Percentiles rank a stretch among this genome's conserved stretches.
Conservation (phyloP, 2,888 invertebrate species). For the Nomada hirtipes region DNA sequence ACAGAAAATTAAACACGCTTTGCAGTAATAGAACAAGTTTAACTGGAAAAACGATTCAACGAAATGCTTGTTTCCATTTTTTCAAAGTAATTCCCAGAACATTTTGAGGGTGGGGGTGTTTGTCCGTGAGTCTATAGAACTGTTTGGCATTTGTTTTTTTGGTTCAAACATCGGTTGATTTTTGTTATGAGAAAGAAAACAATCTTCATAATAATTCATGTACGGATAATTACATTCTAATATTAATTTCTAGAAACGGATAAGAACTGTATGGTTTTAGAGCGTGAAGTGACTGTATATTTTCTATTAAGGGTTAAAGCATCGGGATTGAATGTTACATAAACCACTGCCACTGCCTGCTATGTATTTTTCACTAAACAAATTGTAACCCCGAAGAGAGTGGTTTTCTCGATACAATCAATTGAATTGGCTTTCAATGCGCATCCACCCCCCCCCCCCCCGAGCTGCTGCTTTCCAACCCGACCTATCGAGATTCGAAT, state of each 20-base stretch:
- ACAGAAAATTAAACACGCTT: neutral
- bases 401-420: conserved; percentile 3
- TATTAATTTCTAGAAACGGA: too few relatives aligned
- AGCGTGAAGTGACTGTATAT: too few relatives aligned
- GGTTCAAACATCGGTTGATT: neutral
- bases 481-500: neutral
- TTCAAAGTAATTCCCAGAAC: neutral
- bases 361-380: neutral
- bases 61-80: neutral
- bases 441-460: neutral
- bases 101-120: too few relatives aligned
- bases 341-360: too few relatives aligned
- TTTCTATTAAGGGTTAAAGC: too few relatives aligned
- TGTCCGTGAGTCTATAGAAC: neutral
- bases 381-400: neutral
- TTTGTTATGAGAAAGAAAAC: too few relatives aligned
- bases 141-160: neutral
- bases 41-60: neutral
- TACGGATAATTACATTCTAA: too few relatives aligned
- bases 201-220: too few relatives aligned
- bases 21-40: neutral
- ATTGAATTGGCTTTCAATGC: neutral
- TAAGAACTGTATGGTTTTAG: too few relatives aligned
- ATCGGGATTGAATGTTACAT: too few relatives aligned
- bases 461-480: conserved; percentile 15